Conservation (phyloP, 2,797 vertebrate species). For the Lates japonicus region DNA sequence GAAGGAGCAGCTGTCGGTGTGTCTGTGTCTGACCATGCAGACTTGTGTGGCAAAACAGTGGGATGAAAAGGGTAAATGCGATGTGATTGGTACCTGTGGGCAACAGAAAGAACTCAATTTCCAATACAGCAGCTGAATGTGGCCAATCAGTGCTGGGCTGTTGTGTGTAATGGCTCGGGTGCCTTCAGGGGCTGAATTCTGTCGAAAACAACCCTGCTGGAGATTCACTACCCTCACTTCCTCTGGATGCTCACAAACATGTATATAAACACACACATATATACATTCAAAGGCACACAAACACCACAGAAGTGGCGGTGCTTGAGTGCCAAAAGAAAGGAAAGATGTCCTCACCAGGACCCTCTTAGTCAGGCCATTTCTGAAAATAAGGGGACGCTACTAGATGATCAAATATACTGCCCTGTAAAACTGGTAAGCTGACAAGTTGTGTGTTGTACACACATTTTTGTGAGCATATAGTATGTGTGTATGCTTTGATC, state of each 20-base stretch:
- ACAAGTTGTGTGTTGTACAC: constrained; percentile 1
- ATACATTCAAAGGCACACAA: constrained; percentile 29
- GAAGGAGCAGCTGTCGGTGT: constrained; percentile 35
- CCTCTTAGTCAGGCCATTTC: background rate
- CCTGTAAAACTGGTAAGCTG: constrained; percentile 1
- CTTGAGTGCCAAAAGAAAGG: constrained; percentile 5
- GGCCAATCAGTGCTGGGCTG: constrained; percentile 83
- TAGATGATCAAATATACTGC: constrained; percentile 13
- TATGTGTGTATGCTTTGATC: background rate
- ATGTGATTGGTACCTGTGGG: constrained; percentile 86
- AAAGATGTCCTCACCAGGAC: background rate
- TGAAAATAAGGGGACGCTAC: constrained; percentile 9
- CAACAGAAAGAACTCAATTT: constrained; percentile 84
- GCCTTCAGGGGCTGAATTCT: constrained; percentile 75
- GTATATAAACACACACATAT: constrained; percentile 34
- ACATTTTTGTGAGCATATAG: background rate
- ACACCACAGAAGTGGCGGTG: constrained; percentile 1
- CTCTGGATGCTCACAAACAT: constrained; percentile 55
- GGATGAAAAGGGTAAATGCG: constrained; percentile 78
- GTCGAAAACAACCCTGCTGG: constrained; percentile 66
- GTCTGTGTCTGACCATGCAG: constrained; percentile 44
- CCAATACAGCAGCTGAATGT: constrained; percentile 83
- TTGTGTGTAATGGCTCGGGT: constrained; percentile 82
- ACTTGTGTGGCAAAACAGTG: constrained; percentile 57
- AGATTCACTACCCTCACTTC: constrained; percentile 64